phyloP scores from a whole-genome alignment of 1,140 invertebrate species.

The Drosophila jambulina region DNA sequence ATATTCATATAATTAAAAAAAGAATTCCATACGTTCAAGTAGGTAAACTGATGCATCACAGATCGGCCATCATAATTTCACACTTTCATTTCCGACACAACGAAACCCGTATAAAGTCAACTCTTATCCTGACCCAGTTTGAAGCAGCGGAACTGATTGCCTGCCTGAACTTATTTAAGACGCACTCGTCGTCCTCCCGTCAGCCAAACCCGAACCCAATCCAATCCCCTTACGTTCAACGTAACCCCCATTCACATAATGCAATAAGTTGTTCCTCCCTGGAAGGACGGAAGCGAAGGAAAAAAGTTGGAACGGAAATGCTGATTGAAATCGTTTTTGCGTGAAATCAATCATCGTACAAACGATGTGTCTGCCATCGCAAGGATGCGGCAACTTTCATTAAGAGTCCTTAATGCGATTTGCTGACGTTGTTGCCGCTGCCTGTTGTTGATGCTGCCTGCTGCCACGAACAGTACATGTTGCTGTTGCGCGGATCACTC shows the following conservation, averaged over 20 bases:
- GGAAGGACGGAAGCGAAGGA: slow-evolving; percentile 30
- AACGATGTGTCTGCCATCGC: slow-evolving; percentile 63
- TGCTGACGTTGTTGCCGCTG: slow-evolving; percentile 67
- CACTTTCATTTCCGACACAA: background rate
- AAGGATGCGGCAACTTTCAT: slow-evolving; percentile 81
- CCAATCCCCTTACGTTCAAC: slow-evolving; percentile 28
- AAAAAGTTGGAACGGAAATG: slow-evolving; percentile 72
- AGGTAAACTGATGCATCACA: background rate
- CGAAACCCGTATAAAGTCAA: slow-evolving; percentile 27
- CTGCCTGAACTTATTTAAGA: slow-evolving; percentile 29
- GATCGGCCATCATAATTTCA: slow-evolving; percentile 1
- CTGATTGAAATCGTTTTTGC: slow-evolving; percentile 84
- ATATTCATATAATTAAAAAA: background rate
- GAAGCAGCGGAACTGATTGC: slow-evolving; percentile 14
- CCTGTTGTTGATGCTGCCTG: slow-evolving; percentile 13
- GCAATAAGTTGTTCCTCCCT: slow-evolving; percentile 55
- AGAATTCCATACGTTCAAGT: background rate
- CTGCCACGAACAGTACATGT: slow-evolving; percentile 45
- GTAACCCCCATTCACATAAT: slow-evolving; percentile 52
- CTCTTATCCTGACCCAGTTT: slow-evolving; percentile 41
- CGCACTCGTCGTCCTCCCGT: slow-evolving; percentile 21
- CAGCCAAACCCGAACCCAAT: slow-evolving; percentile 23
- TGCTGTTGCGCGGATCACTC: slow-evolving; percentile 35
- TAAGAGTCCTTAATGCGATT: slow-evolving; percentile 84
- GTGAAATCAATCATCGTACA: slow-evolving; percentile 84